These are phyloP conservation scores for Tenthredo mesomela DNA, from an alignment of 2,888 invertebrate genomes.

Conservation along the genomic window DNA sequence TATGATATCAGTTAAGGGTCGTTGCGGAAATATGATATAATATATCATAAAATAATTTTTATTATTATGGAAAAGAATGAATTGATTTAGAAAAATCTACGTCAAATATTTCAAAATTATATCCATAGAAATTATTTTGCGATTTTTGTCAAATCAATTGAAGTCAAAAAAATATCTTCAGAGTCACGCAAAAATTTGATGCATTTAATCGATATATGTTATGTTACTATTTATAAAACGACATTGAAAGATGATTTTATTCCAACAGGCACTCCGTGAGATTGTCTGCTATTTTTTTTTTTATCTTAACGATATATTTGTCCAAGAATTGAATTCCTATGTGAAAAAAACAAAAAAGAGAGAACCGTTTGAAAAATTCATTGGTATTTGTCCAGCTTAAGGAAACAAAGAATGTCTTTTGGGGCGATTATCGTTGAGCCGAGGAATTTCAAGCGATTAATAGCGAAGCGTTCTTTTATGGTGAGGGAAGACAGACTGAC, in stretches of 20 bases:
- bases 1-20: not conserved
- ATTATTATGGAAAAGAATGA: too few relatives aligned
- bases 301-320: not conserved
- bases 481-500: slow-evolving; percentile 30
- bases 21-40: too few relatives aligned
- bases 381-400: slow-evolving; percentile 38
- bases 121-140: too few relatives aligned
- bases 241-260: not conserved
- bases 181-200: not conserved
- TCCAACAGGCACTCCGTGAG: not conserved
- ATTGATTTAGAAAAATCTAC: too few relatives aligned
- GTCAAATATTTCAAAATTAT: too few relatives aligned
- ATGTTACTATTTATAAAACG: too few relatives aligned
- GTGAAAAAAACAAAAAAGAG: not conserved
- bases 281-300: not conserved
- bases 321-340: slow-evolving; percentile 16
- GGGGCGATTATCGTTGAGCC: slow-evolving; percentile 43
- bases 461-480: slow-evolving; percentile 1
- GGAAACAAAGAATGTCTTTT: slow-evolving; percentile 48
- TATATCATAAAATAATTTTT: too few relatives aligned
- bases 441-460: slow-evolving; percentile 46
- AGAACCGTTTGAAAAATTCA: slow-evolving; percentile 26
- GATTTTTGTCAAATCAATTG: too few relatives aligned
- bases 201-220: too few relatives aligned
- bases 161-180: too few relatives aligned